phyloP scores from a whole-genome alignment of 2,113 vertebrate species.

The Lampris megalopsis region DNA sequence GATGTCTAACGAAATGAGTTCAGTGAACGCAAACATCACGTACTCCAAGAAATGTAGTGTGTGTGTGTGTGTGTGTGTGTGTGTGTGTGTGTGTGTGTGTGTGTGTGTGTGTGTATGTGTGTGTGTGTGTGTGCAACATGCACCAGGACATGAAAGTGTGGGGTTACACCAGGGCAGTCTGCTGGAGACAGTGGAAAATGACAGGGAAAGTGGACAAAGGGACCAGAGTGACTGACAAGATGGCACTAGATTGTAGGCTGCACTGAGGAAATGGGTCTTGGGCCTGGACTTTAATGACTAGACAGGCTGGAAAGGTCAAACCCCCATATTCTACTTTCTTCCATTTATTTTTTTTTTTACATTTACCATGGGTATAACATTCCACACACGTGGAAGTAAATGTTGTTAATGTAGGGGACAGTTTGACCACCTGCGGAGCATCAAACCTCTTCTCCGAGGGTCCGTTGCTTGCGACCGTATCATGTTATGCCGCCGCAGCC shows the following conservation, averaged over 20 bases:
- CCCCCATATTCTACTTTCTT: constrained; percentile 10
- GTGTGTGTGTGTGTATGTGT: constrained; percentile 7
- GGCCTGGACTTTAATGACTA: no score
- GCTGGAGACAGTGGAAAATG: no score
- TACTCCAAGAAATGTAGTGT: constrained; percentile 21
- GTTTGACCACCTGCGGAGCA: constrained; percentile 58
- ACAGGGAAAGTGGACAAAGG: no score
- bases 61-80: constrained; percentile 34
- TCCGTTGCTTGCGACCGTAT: constrained; percentile 43
- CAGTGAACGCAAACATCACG: not conserved
- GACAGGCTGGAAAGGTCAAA: no score
- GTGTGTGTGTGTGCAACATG: no score
- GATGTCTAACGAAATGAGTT: constrained; percentile 5
- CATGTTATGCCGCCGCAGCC: constrained; percentile 38
- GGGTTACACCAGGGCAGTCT: no score
- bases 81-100: not conserved
- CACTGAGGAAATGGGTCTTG: no score
- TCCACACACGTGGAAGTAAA: constrained; percentile 3
- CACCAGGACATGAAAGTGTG: no score
- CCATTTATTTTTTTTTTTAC: no score
- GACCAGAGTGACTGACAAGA: no score
- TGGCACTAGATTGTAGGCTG: no score
- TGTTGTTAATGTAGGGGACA: constrained; percentile 61
- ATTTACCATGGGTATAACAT: not conserved
- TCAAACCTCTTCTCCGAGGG: constrained; percentile 47